phyloP scores from a whole-genome alignment of 2,888 invertebrate species.

The Yponomeuta malinellus region DNA sequence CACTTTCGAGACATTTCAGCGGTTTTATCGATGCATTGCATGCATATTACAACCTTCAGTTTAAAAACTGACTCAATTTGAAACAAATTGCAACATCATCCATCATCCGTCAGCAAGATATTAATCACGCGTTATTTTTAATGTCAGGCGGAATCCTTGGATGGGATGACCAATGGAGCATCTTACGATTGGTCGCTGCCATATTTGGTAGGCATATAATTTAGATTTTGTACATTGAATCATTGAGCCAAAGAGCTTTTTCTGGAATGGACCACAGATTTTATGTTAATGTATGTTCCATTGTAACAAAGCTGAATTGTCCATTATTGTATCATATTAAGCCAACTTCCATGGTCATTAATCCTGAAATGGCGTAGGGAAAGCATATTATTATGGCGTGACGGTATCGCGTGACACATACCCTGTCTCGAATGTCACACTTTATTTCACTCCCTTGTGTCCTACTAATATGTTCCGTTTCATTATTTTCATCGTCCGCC shows the following conservation, averaged over 20 bases:
- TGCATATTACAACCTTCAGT: background rate
- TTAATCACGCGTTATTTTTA: background rate
- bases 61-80: background rate
- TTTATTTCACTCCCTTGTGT: constrained; percentile 40
- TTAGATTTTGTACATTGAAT: background rate
- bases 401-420: constrained; percentile 57
- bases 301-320: background rate
- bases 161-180: background rate
- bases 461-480: constrained; percentile 48
- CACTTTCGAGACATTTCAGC: background rate
- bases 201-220: background rate
- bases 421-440: constrained; percentile 26
- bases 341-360: background rate
- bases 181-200: background rate
- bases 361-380: constrained; percentile 29
- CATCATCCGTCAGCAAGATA: background rate
- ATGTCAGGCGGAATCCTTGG: background rate
- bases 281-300: background rate
- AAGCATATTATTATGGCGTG: constrained; percentile 48
- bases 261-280: background rate
- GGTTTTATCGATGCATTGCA: background rate
- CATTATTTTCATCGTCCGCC: constrained; percentile 31
- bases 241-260: no score
- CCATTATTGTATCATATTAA: background rate
- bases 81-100: constrained; percentile 1